phyloP scores from a whole-genome alignment of 2,888 invertebrate genomes.

The Zootermopsis nevadensis region DNA sequence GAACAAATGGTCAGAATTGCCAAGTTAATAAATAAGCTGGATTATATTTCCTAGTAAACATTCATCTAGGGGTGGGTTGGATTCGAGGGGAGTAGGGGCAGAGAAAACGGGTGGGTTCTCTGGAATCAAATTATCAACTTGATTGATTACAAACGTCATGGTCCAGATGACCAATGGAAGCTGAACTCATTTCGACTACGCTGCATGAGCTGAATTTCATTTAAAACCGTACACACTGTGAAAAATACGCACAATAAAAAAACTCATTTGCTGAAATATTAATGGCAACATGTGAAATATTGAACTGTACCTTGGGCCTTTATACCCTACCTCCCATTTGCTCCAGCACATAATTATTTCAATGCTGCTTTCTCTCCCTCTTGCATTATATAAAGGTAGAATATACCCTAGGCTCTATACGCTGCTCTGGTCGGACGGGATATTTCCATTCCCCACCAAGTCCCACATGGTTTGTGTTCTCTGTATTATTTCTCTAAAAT shows the following conservation, averaged over 20 bases:
- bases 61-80: constrained; percentile 55
- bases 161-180: constrained; percentile 55
- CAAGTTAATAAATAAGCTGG: constrained; percentile 53
- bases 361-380: constrained; percentile 53
- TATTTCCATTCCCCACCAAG: constrained; percentile 44
- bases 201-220: constrained; percentile 50
- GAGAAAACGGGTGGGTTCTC: constrained; percentile 47
- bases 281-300: constrained; percentile 54
- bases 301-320: constrained; percentile 54
- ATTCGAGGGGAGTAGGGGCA: constrained; percentile 53
- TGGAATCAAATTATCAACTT: constrained; percentile 53
- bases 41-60: constrained; percentile 53
- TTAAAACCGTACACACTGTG: constrained; percentile 49
- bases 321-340: constrained; percentile 45
- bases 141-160: constrained; percentile 55
- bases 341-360: constrained; percentile 54
- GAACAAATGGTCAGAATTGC: constrained; percentile 53
- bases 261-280: constrained; percentile 54
- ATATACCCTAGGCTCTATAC: constrained; percentile 47
- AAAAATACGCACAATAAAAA: constrained; percentile 53
- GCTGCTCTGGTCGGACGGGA: not conserved
- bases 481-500: constrained; percentile 48
- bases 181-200: constrained; percentile 50
- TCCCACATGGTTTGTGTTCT: constrained; percentile 51
- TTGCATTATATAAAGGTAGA: constrained; percentile 54